phyloP scores from a whole-genome alignment of 1,140 invertebrate species.

The Apocrypta bakeri region DNA sequence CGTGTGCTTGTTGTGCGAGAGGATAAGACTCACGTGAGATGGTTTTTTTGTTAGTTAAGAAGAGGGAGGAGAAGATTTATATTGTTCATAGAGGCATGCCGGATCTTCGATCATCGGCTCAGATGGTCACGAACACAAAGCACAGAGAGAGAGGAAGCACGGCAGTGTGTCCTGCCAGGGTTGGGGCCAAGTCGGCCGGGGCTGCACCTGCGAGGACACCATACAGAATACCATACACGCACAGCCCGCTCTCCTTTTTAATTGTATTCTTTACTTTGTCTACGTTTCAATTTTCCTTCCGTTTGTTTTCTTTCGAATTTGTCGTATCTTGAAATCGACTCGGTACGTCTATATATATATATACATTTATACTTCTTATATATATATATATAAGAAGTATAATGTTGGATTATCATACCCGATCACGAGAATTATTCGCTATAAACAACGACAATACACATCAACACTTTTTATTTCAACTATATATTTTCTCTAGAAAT shows the following conservation, averaged over 20 bases:
- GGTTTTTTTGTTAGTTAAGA: conserved; percentile 42
- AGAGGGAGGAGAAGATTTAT: conserved; percentile 39
- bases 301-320: no score
- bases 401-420: background rate
- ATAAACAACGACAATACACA: background rate
- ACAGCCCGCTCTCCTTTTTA: conserved; percentile 59
- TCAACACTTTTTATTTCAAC: background rate
- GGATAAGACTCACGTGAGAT: conserved; percentile 69
- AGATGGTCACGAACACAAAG: conserved; percentile 75
- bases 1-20: conserved; percentile 45
- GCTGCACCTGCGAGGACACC: conserved; percentile 73
- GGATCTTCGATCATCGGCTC: conserved; percentile 73
- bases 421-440: background rate
- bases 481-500: background rate
- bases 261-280: conserved; percentile 20
- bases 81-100: conserved; percentile 62
- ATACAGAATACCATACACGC: conserved; percentile 63
- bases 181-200: conserved; percentile 70
- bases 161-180: conserved; percentile 70
- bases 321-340: no score
- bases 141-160: conserved; percentile 76
- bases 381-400: background rate
- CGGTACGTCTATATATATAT: no score
- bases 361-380: no score
- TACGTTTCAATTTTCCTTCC: conserved; percentile 24